phyloP scores from a whole-genome alignment of 35 echinoderm and acorn worm species.

The Apostichopus californicus region DNA sequence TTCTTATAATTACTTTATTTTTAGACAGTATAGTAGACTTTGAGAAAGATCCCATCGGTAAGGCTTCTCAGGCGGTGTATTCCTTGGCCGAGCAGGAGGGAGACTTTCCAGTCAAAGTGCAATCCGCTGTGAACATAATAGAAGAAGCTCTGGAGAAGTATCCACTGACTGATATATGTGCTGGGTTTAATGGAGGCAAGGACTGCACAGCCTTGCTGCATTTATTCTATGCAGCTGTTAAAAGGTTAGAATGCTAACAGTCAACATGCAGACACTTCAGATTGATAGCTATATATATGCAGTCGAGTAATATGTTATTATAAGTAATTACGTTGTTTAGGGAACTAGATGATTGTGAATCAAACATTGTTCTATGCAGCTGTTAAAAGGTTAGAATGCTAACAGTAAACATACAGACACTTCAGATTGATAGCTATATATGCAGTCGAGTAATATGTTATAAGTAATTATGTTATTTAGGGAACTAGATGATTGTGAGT shows the following conservation, averaged over 20 bases:
- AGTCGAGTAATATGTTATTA: too few relatives aligned
- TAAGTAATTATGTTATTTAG: too few relatives aligned
- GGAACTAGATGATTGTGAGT: too few relatives aligned
- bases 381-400: too few relatives aligned
- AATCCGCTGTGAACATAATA: conserved; percentile 44
- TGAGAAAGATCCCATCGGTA: conserved; percentile 70
- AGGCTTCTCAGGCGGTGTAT: conserved; percentile 65
- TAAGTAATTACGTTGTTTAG: too few relatives aligned
- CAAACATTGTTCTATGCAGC: too few relatives aligned
- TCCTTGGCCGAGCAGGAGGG: conserved; percentile 25
- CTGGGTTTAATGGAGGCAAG: conserved; percentile 91
- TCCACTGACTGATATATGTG: conserved; percentile 82
- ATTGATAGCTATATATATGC: too few relatives aligned
- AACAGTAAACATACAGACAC: too few relatives aligned
- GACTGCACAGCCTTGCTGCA: conserved; percentile 88
- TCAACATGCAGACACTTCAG: too few relatives aligned
- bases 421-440: too few relatives aligned
- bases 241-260: conserved; percentile 62
- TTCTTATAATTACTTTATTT: not conserved
- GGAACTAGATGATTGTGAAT: too few relatives aligned
- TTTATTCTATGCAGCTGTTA: conserved; percentile 76
- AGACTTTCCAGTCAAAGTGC: conserved; percentile 1
- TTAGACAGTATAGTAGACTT: conserved; percentile 72
- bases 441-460: too few relatives aligned
- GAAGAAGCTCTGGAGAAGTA: conserved; percentile 82